Base-by-base conservation (phyloP, 2,113 vertebrate genomes). In the Corydoras sp. region DNA sequence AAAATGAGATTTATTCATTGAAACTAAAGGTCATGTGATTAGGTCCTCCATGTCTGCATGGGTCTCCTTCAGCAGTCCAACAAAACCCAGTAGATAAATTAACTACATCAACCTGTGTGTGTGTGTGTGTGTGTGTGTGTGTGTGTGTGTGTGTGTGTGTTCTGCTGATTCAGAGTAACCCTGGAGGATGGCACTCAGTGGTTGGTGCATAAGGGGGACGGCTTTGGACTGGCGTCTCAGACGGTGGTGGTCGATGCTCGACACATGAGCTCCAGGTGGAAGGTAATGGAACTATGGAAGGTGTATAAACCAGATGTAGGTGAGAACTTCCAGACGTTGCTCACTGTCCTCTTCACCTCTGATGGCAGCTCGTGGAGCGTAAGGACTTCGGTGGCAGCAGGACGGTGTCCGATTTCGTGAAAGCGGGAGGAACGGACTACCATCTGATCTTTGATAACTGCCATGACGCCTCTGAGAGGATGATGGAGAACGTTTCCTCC, bases 141-240 rank as follows among this genome's bases (percentile, higher is more conserved):
- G 35, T 43, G 35, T 43, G 35, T 43, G 35, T 43, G 35, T 4
- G 35, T 43, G 35, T 43, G 35, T 43, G 18, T 24, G 18, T 24
- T n/a, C n/a, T n/a, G 35, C 4, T 4, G 7, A 5, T 43, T 43
- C 7, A 43, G 35, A 8, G 4, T 43, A 4, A 43, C 35, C 0
- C 7, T 88, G 53, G 65, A 0, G 0, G 83, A 89, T 0, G 76
- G 70, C 8, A 15, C 72, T 2, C 7, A 30, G 69, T 89, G 78
- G 80, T 76, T 89, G 13, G n/a, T 89, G 55, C 87, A 89, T 50
- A 88, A 89, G 78, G 86, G 85, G 58, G 2, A 13, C 0, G 2
- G 30, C 2, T 85, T 18, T 13, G 86, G 87, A 2, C 6, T 15
- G 0, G 62, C 50, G 12, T 82, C 79, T 8, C 50, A 85, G 43